Evolutionary conservation across 2,888 invertebrate species (phyloP).

Genomic region (Drosophila crucigera): DNA sequence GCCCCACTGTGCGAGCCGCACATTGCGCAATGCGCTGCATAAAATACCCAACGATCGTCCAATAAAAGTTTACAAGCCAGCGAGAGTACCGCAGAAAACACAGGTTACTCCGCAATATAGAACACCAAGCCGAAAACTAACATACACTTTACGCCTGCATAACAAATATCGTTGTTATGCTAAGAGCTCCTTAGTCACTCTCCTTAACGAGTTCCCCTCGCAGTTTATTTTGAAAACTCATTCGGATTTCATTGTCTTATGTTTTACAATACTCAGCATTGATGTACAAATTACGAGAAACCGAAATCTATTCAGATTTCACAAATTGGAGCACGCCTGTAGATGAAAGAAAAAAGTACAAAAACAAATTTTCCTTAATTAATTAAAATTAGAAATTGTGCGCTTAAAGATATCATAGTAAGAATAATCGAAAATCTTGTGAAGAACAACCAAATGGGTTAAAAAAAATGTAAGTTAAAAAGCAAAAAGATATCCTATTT

Average conservation of each 20-base stretch:
- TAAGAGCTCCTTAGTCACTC: not conserved
- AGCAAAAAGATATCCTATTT: not conserved
- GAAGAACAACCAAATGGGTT: not conserved
- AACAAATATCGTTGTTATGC: not conserved
- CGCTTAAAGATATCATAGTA: not conserved
- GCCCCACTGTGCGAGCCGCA: conserved; percentile 77
- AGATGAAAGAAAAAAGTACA: not conserved
- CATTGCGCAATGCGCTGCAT: conserved; percentile 77
- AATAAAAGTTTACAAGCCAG: conserved; percentile 78
- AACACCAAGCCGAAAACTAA: conserved; percentile 27
- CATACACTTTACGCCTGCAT: conserved; percentile 23
- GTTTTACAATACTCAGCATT: not conserved
- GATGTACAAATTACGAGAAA: not conserved
- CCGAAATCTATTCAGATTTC: not conserved
- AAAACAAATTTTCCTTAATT: not conserved
- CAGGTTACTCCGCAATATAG: conserved; percentile 10
- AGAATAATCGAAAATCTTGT: not conserved
- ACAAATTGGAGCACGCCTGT: not conserved
- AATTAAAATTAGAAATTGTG: no score
- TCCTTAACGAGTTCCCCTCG: not conserved
- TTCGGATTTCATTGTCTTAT: not conserved
- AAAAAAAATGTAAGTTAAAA: not conserved
- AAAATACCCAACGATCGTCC: conserved; percentile 61
- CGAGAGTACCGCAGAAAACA: conserved; percentile 43
- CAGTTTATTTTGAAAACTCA: not conserved